Percentiles rank a stretch among this genome's conserved stretches.
Conservation (phyloP, 2,797 vertebrate species). For the Lepus townsendii region DNA sequence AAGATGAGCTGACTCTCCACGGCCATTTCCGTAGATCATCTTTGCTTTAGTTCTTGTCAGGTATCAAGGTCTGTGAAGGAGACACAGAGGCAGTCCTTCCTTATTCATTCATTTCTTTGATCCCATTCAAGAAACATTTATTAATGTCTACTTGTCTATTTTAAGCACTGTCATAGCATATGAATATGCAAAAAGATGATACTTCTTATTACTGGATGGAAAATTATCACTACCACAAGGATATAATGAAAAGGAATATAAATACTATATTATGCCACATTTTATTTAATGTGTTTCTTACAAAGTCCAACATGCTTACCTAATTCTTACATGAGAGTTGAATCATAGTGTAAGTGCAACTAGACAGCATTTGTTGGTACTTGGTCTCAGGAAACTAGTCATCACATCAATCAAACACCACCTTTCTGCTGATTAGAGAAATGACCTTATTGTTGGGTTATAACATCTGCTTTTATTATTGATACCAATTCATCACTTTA, state of each 20-base stretch:
- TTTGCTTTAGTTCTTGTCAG: background rate
- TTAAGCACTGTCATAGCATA: background rate
- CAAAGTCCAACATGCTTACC: background rate
- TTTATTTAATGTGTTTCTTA: background rate
- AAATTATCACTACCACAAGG: conserved; percentile 1
- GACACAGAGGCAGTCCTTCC: background rate
- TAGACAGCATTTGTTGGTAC: background rate
- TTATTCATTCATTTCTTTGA: background rate
- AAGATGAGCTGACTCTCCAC: background rate
- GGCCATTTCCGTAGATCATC: background rate
- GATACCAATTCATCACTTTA: background rate
- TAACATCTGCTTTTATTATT: background rate
- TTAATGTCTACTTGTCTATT: background rate
- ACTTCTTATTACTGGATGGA: background rate
- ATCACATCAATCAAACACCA: conserved; percentile 6
- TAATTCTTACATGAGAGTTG: background rate
- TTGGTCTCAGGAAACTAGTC: background rate
- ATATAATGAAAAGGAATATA: background rate
- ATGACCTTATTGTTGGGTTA: background rate
- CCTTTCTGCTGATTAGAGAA: background rate
- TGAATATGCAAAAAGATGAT: background rate
- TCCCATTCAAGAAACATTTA: background rate
- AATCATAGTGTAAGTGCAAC: background rate
- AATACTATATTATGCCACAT: conserved; percentile 6
- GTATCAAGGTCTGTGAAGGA: background rate